Conservation (phyloP, 2,113 vertebrate genomes). For the Anoura caudifer region DNA sequence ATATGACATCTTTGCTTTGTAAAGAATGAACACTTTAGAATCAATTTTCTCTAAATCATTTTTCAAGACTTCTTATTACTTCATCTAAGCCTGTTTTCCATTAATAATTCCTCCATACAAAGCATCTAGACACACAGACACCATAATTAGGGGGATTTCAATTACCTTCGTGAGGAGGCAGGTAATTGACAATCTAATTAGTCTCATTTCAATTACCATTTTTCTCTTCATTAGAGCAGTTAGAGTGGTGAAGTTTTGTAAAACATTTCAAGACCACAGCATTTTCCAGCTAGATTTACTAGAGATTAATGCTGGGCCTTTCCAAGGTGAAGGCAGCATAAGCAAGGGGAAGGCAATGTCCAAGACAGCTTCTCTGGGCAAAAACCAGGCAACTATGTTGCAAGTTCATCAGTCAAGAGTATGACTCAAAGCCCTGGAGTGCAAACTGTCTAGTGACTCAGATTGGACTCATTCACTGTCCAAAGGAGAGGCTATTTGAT, state of each 20-base stretch:
- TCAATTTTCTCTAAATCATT: conserved; percentile 69
- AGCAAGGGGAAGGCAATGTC: not conserved
- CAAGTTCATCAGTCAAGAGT: conserved; percentile 27
- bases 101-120: conserved; percentile 72
- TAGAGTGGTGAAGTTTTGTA: conserved; percentile 59
- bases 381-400: not conserved
- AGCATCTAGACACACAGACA: conserved; percentile 73
- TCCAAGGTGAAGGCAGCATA: not conserved
- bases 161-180: conserved; percentile 75
- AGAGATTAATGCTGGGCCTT: conserved; percentile 36
- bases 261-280: conserved; percentile 56
- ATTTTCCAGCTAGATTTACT: conserved; percentile 56
- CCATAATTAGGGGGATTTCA: conserved; percentile 75
- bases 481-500: not conserved
- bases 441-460: conserved; percentile 1
- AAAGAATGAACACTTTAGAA: conserved; percentile 48
- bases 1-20: conserved; percentile 46
- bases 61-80: conserved; percentile 73
- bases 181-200: conserved; percentile 79
- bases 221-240: conserved; percentile 78
- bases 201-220: conserved; percentile 76
- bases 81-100: conserved; percentile 70
- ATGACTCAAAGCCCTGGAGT: not conserved
- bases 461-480: not conserved
- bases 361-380: not conserved